These are phyloP conservation scores for Lampris incognitus DNA, from an alignment of 2,113 vertebrate genomes.

Conservation along the genomic window DNA sequence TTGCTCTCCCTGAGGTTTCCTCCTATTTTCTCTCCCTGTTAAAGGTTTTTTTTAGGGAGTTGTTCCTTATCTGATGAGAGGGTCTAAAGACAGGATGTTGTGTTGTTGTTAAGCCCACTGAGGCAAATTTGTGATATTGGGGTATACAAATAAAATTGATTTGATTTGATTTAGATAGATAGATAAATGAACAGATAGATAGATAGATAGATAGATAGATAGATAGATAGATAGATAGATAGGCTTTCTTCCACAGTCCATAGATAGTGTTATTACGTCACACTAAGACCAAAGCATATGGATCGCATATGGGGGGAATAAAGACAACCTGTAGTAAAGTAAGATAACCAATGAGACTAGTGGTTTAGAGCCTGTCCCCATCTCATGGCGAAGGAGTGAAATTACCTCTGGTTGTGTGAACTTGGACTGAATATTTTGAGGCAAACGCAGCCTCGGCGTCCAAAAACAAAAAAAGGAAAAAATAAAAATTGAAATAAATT, in stretches of 20 bases:
- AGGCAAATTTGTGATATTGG: too few species aligned
- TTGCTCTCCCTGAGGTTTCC: too few species aligned
- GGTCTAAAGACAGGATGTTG: too few species aligned
- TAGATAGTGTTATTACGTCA: too few species aligned
- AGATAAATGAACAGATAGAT: too few species aligned
- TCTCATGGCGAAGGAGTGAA: slow-evolving; percentile 73
- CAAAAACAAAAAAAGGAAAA: neutral
- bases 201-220: neutral
- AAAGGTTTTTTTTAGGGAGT: too few species aligned
- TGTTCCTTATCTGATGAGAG: too few species aligned
- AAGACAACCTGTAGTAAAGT: slow-evolving; percentile 6
- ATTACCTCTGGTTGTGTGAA: slow-evolving; percentile 36
- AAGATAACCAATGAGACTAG: neutral
- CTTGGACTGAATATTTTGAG: neutral
- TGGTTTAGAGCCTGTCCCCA: slow-evolving; percentile 59
- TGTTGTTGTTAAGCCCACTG: too few species aligned
- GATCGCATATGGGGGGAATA: neutral
- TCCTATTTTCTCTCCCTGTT: too few species aligned
- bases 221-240: slow-evolving; percentile 19
- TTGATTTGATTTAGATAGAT: too few species aligned
- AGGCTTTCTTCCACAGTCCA: neutral
- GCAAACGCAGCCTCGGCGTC: neutral
- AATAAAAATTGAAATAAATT: neutral
- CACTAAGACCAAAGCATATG: neutral
- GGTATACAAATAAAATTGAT: too few species aligned